Evolutionary conservation across 64 coral and sea anemone genomes (phyloP), one percentile per base, ranked within the genome.

Genomic region (Astreopora myriophthalma): DNA sequence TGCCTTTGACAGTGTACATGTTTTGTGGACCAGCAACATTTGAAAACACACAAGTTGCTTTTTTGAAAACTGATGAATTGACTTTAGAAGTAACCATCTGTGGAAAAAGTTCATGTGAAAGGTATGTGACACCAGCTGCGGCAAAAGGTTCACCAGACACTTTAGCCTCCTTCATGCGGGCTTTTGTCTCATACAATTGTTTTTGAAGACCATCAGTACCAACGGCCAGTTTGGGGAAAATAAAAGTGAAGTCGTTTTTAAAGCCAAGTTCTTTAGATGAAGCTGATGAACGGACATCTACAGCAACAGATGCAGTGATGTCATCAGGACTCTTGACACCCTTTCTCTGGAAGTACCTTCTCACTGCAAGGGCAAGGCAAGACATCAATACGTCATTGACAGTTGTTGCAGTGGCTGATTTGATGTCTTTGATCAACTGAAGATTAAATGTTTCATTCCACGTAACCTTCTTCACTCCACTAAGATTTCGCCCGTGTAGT

Each of bases 321-420:
- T 98, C 96, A 29, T 36, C 46, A 23, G 96, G 96, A 34, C 37
- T 90, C 2, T 71, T 24, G 23, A 95, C 84, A 2, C 94, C 96
- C 20, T 87, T 76, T 33, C 76, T 90, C 73, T 76, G 89, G 74
- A 93, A 98, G 67, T 95, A 98, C 5, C 80, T 89, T 6, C 94
- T 84, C 44, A 98, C 72, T 51, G 93, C 94, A 31, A 65, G 86
- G 14, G 93, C 71, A 3, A 98, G 72, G 23, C 93, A 95, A 12
- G 96, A 69, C 74, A 95, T 92, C 28, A 98, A 48, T 8, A 98
- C 94, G 73, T 98, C 96, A 75, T 98, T 98, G 5, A 98, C 87
- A 9, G 96, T 98, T 25, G 96, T 93, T 8, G 80, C 93, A 70
- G 96, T 98, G 16, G 48, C 68, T 48, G 38, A 76, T 44, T 98